phyloP scores from a whole-genome alignment of 2,113 vertebrate genomes.

The Anseranas semipalmata region DNA sequence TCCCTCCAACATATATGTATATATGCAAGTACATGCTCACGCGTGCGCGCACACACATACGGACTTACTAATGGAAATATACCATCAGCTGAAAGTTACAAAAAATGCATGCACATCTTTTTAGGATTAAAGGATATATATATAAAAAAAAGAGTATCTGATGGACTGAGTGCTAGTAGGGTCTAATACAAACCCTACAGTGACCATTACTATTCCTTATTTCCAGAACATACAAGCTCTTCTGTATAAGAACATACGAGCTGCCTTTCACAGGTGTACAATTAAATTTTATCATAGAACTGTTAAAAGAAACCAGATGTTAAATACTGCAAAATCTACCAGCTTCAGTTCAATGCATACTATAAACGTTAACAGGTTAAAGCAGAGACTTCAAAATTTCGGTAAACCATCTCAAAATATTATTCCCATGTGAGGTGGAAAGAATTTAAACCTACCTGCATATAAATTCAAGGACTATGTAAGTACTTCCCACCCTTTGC shows the following conservation, averaged over 20 bases:
- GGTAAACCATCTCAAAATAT: not conserved
- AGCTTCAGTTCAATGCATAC: not conserved
- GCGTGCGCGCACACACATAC: too few relatives aligned
- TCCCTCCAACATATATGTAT: too few relatives aligned
- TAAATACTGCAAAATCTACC: not conserved
- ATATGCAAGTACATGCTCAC: not conserved
- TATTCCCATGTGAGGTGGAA: not conserved
- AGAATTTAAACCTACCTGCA: not conserved
- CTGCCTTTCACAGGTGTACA: not conserved
- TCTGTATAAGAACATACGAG: not conserved
- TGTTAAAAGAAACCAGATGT: not conserved
- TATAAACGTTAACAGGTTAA: not conserved
- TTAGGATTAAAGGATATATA: not conserved
- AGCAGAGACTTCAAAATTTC: not conserved
- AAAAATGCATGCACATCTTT: not conserved
- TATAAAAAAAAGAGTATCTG: not conserved
- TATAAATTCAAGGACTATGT: not conserved
- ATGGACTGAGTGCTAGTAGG: not conserved
- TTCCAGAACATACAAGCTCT: not conserved
- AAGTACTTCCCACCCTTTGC: not conserved
- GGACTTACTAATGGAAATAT: not conserved
- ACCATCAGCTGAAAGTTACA: not conserved
- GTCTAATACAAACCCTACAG: not conserved
- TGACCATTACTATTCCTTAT: not conserved
- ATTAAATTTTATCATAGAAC: not conserved